Evolutionary conservation across 2,113 vertebrate genomes (phyloP), one percentile per base, ranked within the genome.

Genomic region (Paraplagusia blochii): DNA sequence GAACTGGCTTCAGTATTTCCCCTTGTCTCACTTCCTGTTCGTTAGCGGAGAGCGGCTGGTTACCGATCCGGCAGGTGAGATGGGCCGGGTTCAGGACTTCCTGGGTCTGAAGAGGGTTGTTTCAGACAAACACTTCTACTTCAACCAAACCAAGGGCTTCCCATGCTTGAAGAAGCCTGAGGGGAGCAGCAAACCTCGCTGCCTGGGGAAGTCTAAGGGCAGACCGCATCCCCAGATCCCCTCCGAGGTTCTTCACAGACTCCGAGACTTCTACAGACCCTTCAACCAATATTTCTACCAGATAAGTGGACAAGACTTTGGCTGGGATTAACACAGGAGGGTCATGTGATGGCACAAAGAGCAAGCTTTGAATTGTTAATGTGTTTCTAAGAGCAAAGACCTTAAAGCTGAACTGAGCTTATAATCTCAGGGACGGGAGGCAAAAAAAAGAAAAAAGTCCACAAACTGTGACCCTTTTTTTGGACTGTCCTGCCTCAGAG

Each of bases 61-160:
- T 74, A 93, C 90, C 0, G 92, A 98, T 81, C 96, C 95, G 0
- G 94, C 96, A 0, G 92, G 90, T 3, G 95, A 98, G 83, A 91
- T 98, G 87, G 92, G 91, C 4, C 92, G 93, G 0, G 94, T 98
- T 36, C 96, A 98, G 85, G 95, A 98, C 86, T 98, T 98, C 35
- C 79, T 98, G 83, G 95, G 95, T 14, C 92, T 98, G 52, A 89
- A 89, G 67, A 90, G 92, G 52, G 88, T 94, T 1, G 90, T 98
- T 74, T 95, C 93, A 0, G 93, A 94, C 85, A 93, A 93, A 68
- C 94, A 98, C 71, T 98, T 98, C 85, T 98, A 96, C 67, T 98
- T 98, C 73, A 98, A 96, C 0, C 85, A 93, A 79, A 98, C 96
- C 79, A 98, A 98, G 85, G 96, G 95, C 33, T 98, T 98, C 54